Evolutionary conservation across 1,140 invertebrate species (phyloP).

Genomic region (Antheraea pernyi): DNA sequence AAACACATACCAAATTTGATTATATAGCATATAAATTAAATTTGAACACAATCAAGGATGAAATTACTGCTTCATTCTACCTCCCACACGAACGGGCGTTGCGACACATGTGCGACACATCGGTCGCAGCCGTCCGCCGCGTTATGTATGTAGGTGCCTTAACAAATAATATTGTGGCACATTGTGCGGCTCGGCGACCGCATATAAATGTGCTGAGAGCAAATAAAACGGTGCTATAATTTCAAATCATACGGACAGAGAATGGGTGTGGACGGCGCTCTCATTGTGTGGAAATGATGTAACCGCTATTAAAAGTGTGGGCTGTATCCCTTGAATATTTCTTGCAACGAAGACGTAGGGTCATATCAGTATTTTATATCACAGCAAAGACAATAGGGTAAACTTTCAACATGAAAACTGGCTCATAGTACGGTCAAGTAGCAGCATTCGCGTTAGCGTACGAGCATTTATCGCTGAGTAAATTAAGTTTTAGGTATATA

Average conservation of each 20-base stretch:
- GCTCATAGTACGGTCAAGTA: constrained; percentile 27
- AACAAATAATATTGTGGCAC: constrained; percentile 70
- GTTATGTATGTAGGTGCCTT: constrained; percentile 54
- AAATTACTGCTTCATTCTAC: constrained; percentile 72
- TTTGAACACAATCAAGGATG: constrained; percentile 74
- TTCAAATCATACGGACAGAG: constrained; percentile 79
- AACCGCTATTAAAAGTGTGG: constrained; percentile 79
- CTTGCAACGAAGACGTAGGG: constrained; percentile 75
- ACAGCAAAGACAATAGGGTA: constrained; percentile 72
- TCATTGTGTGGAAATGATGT: constrained; percentile 79
- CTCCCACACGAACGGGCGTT: constrained; percentile 60
- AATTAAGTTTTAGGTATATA: too few relatives aligned
- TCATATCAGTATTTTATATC: constrained; percentile 79
- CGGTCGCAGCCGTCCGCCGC: constrained; percentile 31
- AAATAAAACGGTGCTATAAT: constrained; percentile 79
- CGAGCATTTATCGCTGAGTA: not conserved
- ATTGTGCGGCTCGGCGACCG: constrained; percentile 67
- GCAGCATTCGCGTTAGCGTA: not conserved
- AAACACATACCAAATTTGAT: constrained; percentile 62
- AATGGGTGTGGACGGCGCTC: constrained; percentile 77
- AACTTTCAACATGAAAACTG: constrained; percentile 70
- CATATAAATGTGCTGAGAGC: constrained; percentile 75
- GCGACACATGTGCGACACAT: constrained; percentile 62
- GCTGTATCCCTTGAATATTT: constrained; percentile 77
- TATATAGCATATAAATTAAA: constrained; percentile 71